These are phyloP conservation scores for Echeneis naucrates DNA, from an alignment of 2,797 vertebrate species.

Conservation along the genomic window DNA sequence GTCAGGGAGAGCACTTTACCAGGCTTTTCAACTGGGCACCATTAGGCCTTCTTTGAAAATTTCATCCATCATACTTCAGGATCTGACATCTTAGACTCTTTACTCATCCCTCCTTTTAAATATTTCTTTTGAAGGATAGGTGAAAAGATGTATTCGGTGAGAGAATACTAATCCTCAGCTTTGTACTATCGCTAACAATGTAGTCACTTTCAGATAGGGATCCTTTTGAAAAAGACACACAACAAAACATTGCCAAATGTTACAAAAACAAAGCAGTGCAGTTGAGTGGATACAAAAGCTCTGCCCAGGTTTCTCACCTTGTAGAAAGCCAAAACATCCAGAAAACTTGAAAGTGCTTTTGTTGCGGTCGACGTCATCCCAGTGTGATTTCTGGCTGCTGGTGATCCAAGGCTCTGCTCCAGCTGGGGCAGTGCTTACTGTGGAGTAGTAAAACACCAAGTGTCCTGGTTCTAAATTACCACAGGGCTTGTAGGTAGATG, in stretches of 20 bases:
- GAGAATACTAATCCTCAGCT: neutral
- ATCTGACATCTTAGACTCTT: neutral
- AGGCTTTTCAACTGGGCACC: constrained; percentile 50
- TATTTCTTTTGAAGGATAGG: neutral
- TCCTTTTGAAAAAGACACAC: constrained; percentile 20
- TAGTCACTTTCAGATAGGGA: constrained; percentile 20
- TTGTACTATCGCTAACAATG: neutral
- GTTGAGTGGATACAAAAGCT: constrained; percentile 39
- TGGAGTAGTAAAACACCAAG: constrained; percentile 61
- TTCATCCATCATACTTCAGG: neutral
- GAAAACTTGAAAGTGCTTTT: constrained; percentile 68
- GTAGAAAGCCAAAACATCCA: constrained; percentile 54
- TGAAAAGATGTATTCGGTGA: neutral
- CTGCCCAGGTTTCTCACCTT: constrained; percentile 33
- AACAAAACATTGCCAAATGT: constrained; percentile 11
- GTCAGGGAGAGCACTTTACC: constrained; percentile 34
- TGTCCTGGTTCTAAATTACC: constrained; percentile 47
- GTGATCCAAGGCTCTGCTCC: constrained; percentile 46
- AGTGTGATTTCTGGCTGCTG: constrained; percentile 72
- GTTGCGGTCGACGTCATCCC: constrained; percentile 61
- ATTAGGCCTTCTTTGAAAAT: constrained; percentile 9
- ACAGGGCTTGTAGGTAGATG: constrained; percentile 36
- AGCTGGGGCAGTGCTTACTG: constrained; percentile 41
- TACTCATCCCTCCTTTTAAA: neutral
- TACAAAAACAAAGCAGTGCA: constrained; percentile 7